Percentiles rank a stretch among this genome's conserved stretches.
Conservation (phyloP, 2,888 invertebrate species). For the Drosophila picticornis region DNA sequence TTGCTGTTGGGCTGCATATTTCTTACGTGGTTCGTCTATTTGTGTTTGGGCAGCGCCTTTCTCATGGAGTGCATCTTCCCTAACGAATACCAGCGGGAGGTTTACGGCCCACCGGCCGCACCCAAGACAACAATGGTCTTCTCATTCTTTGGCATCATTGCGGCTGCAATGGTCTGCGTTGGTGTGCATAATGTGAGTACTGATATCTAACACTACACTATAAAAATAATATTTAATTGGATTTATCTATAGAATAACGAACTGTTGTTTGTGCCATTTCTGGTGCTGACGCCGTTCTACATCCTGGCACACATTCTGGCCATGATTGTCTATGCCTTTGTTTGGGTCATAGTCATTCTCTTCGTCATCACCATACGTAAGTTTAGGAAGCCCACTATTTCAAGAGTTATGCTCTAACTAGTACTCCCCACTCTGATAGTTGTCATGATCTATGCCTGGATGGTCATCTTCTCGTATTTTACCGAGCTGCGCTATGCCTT, state of each 20-base stretch:
- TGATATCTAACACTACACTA: background rate
- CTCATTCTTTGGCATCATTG: conserved; percentile 59
- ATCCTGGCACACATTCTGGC: conserved; percentile 48
- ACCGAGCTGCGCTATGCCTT: conserved; percentile 57
- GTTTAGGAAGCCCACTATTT: background rate
- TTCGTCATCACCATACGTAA: conserved; percentile 54
- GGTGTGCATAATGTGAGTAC: conserved; percentile 69
- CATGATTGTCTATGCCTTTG: conserved; percentile 48
- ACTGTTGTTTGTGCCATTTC: conserved; percentile 60
- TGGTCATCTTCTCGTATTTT: conserved; percentile 67
- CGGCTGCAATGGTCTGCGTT: conserved; percentile 54
- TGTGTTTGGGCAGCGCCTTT: conserved; percentile 60
- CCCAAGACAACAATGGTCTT: conserved; percentile 67
- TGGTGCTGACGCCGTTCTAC: conserved; percentile 51
- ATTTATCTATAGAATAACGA: conserved; percentile 62
- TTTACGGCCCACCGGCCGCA: conserved; percentile 38
- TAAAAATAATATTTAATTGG: background rate
- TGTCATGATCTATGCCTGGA: conserved; percentile 58
- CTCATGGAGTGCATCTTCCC: conserved; percentile 70
- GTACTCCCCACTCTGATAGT: conserved; percentile 20
- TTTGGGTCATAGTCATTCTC: conserved; percentile 40
- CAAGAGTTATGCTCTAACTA: background rate
- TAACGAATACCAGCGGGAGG: conserved; percentile 50
- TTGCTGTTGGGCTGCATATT: conserved; percentile 64
- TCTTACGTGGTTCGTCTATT: conserved; percentile 59